These are phyloP conservation scores for Brachionus sp. DNA, from an alignment of 1,140 invertebrate species.

Conservation along the genomic window DNA sequence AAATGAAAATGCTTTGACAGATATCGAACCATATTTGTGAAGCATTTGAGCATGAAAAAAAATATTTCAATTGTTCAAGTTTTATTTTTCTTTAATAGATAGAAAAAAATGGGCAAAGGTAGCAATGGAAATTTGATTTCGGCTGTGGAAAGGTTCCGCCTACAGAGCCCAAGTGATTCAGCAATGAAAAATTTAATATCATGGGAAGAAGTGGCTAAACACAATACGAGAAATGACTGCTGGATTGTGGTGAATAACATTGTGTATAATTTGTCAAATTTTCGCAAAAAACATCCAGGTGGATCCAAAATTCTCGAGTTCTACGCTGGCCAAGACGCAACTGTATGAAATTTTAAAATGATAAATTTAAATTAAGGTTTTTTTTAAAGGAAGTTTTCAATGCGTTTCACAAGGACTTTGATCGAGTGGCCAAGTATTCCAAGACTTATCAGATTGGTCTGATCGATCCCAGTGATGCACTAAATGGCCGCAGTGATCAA, in stretches of 20 bases:
- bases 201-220: slow-evolving; percentile 55
- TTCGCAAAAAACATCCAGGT: slow-evolving; percentile 56
- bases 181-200: background rate
- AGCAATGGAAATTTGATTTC: background rate
- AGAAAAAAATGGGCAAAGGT: slow-evolving; percentile 23
- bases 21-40: background rate
- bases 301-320: slow-evolving; percentile 54
- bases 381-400: slow-evolving; percentile 49
- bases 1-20: too few species aligned
- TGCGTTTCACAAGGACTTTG: slow-evolving; percentile 40
- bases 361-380: background rate
- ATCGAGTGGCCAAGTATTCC: slow-evolving; percentile 1
- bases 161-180: background rate
- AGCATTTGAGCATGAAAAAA: background rate
- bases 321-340: slow-evolving; percentile 58
- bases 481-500: background rate
- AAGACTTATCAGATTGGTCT: slow-evolving; percentile 37
- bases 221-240: slow-evolving; percentile 47
- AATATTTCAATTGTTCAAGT: background rate
- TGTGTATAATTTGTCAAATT: slow-evolving; percentile 57
- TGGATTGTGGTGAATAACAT: slow-evolving; percentile 56
- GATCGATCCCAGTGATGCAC: background rate
- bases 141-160: background rate
- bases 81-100: background rate
- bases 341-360: slow-evolving; percentile 45